Conservation (phyloP, 1,140 invertebrate genomes). For the Aleiodes sp. region DNA sequence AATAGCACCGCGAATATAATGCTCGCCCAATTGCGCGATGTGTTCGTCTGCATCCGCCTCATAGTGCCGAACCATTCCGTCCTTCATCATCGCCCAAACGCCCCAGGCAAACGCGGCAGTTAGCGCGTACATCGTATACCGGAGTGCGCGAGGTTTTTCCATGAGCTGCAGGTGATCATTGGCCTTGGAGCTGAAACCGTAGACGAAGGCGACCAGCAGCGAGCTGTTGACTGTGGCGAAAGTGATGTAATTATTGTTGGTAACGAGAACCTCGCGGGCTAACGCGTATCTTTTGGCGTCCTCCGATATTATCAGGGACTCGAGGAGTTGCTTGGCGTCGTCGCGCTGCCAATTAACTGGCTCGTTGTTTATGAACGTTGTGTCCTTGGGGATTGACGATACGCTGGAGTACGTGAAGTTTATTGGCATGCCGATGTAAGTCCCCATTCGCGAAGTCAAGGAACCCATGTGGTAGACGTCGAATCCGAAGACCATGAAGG, state of each 20-base stretch:
- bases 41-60: conserved; percentile 72
- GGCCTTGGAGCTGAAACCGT: conserved; percentile 63
- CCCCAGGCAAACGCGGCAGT: conserved; percentile 17
- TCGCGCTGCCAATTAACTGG: conserved; percentile 71
- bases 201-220: no score
- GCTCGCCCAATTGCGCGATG: conserved; percentile 68
- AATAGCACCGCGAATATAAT: conserved; percentile 76
- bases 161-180: conserved; percentile 66
- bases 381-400: conserved; percentile 62
- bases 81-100: conserved; percentile 72
- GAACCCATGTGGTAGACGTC: conserved; percentile 70
- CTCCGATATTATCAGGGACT: conserved; percentile 75
- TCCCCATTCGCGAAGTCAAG: conserved; percentile 61
- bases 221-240: no score
- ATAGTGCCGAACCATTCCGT: conserved; percentile 69
- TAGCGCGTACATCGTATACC: conserved; percentile 35
- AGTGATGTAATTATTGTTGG: no score
- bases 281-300: conserved; percentile 82
- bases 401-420: conserved; percentile 68
- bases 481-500: conserved; percentile 74
- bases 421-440: conserved; percentile 72
- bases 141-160: conserved; percentile 57
- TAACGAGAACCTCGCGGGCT: conserved; percentile 72
- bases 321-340: conserved; percentile 69
- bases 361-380: conserved; percentile 68